Base-by-base conservation (phyloP, 2,797 vertebrate species). In the Melopsittacus undulatus region DNA sequence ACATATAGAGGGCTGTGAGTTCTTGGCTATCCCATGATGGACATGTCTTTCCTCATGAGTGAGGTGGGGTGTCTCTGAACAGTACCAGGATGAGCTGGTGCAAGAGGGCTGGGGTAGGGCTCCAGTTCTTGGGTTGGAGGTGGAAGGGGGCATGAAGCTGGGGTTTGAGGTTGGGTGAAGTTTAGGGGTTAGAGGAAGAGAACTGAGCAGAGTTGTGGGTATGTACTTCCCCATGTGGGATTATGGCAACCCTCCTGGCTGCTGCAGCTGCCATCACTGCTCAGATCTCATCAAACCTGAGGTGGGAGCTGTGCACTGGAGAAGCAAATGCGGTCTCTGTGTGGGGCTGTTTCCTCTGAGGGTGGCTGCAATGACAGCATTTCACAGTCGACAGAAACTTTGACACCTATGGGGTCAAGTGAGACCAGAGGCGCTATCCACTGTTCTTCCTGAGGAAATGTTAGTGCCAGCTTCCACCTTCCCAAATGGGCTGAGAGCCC, bases 321-420 rank as follows among this genome's bases (percentile, higher is more conserved):
- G 32, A 67, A 77, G 46, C 0, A 0, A 9, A 11, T 34, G 15
- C 2, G 1, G 29, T 38, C 0, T 0, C 18, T 74, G 6, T 32
- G 32, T 68, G 54, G 18, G 42, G 7, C 30, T 62, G 36, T 13
- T 63, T 45, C 10, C 45, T 81, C 32, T 5, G 22, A 63, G 32
- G 61, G 36, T 5, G 1, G 48, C 56, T 72, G 34, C 23, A 26
- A 34, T 11, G 26, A 8, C 29, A 56, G 12, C 29, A 20, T 70
- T 84, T 83, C 36, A 61, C 43, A 85, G 38, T 32, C 56, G 38
- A 11, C 29, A 73, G 51, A 67, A 77, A 67, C 21, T 66, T 64
- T 4, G 8, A 46, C 16, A 59, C 20, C 27, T 73, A 17, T 73
- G 54, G 49, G 19, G 26, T 81, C 51, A 36, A 51, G 30, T 62